Percentiles rank a stretch among this genome's conserved stretches.
Conservation (phyloP, 2,113 vertebrate genomes). For the Cacatua alba region DNA sequence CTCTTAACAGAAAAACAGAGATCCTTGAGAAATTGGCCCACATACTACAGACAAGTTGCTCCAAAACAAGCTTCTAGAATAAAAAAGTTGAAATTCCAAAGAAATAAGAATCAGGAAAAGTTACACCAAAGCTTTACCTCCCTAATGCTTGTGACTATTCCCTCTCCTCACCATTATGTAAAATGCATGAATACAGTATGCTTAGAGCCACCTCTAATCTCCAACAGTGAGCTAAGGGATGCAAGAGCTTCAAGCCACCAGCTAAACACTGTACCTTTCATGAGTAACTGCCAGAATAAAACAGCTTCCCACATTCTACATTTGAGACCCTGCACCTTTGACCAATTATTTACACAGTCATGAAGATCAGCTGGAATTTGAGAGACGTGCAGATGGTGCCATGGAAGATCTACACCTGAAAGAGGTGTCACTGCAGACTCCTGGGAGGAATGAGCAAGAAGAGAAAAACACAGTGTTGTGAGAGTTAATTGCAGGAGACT, state of each 20-base stretch:
- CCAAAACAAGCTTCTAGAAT: not conserved
- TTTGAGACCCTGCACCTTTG: not conserved
- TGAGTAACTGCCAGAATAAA: not conserved
- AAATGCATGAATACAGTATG: not conserved
- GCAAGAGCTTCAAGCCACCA: not conserved
- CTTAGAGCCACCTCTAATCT: not conserved
- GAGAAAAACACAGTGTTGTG: fast-evolving
- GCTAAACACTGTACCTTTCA: not conserved
- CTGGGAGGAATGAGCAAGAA: not conserved
- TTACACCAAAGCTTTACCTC: not conserved
- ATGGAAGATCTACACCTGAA: not conserved
- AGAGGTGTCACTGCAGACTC: not conserved
- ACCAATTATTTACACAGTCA: not conserved
- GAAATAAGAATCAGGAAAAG: not conserved
- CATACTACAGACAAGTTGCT: not conserved
- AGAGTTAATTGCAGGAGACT: not conserved
- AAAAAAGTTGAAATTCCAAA: not conserved
- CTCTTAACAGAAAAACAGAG: not conserved
- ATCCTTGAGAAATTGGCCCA: not conserved
- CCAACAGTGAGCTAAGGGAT: not conserved
- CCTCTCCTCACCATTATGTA: not conserved
- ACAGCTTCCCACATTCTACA: not conserved
- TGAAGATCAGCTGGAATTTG: not conserved
- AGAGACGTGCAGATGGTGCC: not conserved
- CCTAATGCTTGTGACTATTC: not conserved